Base-by-base conservation (phyloP, 2,113 vertebrate species). In the Channa maculata region DNA sequence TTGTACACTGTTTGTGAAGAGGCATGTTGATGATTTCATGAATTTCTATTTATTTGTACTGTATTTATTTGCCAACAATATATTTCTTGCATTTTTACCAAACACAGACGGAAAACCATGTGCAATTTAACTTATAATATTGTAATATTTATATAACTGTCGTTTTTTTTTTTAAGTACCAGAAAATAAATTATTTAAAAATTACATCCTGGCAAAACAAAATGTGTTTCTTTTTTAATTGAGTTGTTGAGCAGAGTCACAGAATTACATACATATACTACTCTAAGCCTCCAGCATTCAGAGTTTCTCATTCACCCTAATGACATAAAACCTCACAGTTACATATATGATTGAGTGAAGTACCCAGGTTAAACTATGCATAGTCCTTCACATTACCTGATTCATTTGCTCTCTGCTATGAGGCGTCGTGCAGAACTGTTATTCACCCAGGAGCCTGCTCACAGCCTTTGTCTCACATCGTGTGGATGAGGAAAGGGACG, bases 21-120 rank as follows among this genome's bases (percentile, higher is more conserved):
- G 41, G 37, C 53, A 37, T 57, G 43, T 36, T 11, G 33, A 53
- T 13, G 54, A 37, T 33, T 80, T 48, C 3, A 59, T 53, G 12
- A 48, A 49, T 81, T 80, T 79, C 12, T 90, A 85, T 89, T 89
- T 86, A 88, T 87, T 86, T 69, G 2, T 86, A 75, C 83, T 71
- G 1, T 86, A 75, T 85, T 74, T 84, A 80, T 90, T 89, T 78
- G 12, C 8, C 15, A 77, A 58, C 49, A 50, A 62, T 50, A 63
- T 68, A 5, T 73, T 34, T 84, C 38, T 77, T 65, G 13, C 13
- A 59, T 88, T 89, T 79, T 83, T 77, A 84, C 53, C 36, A 15
- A 59, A 73, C 34, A 50, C 51, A 39, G 0, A 24, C 14, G 9
- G 55, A 70, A 65, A 59, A 77, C 36, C 38, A 54, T 76, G 77